These are phyloP conservation scores for Notodonta ziczac DNA, from an alignment of 2,888 invertebrate species.

Conservation along the genomic window DNA sequence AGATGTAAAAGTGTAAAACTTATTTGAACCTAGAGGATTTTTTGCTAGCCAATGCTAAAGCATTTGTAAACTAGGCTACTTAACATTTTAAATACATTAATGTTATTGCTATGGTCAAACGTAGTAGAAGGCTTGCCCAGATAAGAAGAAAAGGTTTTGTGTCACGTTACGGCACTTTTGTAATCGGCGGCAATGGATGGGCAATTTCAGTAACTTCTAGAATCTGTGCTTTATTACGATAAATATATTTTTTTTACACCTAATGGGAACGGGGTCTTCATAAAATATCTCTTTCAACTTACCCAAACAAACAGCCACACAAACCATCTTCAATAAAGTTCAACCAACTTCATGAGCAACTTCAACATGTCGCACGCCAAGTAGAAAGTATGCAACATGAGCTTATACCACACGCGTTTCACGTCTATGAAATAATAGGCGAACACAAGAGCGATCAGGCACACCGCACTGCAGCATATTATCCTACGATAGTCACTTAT, in stretches of 20 bases:
- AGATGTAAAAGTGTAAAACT: too few species aligned
- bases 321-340: constrained; percentile 64
- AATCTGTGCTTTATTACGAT: too few species aligned
- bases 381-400: constrained; percentile 71
- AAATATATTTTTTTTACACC: too few species aligned
- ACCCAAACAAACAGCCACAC: constrained; percentile 36
- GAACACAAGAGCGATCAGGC: constrained; percentile 54
- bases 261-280: too few species aligned
- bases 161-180: not conserved
- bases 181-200: not conserved
- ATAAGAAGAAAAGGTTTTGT: not conserved
- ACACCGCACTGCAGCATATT: constrained; percentile 60
- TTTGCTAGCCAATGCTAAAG: too few species aligned
- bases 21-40: too few species aligned
- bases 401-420: constrained; percentile 71
- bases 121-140: not conserved
- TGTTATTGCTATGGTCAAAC: not conserved
- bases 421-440: constrained; percentile 66
- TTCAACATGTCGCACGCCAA: constrained; percentile 73
- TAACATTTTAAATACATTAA: not conserved
- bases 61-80: too few species aligned
- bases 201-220: too few species aligned
- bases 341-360: constrained; percentile 73
- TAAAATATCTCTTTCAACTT: constrained; percentile 27
- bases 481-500: constrained; percentile 63